Evolutionary conservation across 2,113 vertebrate species (phyloP), one percentile per base, ranked within the genome.

Genomic region (Pangasianodon hypophthalmus): DNA sequence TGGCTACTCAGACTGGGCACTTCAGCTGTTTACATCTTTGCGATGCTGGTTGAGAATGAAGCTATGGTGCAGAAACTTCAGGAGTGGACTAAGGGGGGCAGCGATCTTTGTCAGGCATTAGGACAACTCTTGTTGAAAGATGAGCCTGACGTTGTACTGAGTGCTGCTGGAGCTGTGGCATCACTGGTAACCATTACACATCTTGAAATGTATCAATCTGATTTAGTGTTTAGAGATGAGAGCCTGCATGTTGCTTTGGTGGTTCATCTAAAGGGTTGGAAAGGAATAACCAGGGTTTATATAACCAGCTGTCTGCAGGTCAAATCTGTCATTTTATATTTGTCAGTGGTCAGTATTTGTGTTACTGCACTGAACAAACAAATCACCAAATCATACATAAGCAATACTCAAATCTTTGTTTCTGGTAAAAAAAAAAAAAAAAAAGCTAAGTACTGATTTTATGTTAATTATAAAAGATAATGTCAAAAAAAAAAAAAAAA

Each of bases 121-220:
- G 92, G 73, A 52, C 56, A 91, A 52, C 92, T 94, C 58, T 88
- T 95, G 16, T 84, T 44, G 21, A 91, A 88, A 90, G 87, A 94
- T 0, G 91, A 94, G 26, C 50, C 90, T 6, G 92, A 94, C 46
- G 87, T 91, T 52, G 93, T 94, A 56, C 92, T 90, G 91, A 93
- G 94, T 32, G 91, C 92, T 50, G 92, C 93, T 19, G 94, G 92
- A 3, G 89, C 92, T 1, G 85, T 94, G 41, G 92, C 93, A 48
- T 93, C 93, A 24, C 77, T 94, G 92, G 94, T 94, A 90, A 92
- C 6, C 0, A 62, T 62, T 54, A 18, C 19, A 32, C 24, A 24
- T 69, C 11, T 11, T 79, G 44, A 79, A 79, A 48, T 29, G 75
- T 29, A 50, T 50, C 41, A 75, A 18, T 21, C 32, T 73, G 71